Evolutionary conservation across 2,888 invertebrate genomes (phyloP).

Genomic region (Hermaeophaga mercurialis): DNA sequence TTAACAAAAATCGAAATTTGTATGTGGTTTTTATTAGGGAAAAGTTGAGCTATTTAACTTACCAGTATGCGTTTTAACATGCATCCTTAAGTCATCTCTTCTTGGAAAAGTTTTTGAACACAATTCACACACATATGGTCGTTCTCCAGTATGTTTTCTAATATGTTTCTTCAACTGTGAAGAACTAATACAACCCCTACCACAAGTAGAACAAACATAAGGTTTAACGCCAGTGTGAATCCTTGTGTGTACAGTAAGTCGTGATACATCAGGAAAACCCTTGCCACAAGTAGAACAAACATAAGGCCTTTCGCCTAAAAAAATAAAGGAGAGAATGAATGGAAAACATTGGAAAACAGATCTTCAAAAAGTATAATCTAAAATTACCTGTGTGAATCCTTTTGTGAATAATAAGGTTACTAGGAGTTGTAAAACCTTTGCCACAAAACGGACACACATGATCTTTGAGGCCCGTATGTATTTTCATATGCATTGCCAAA

Average conservation of each 20-base stretch:
- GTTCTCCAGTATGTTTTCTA: slow-evolving; percentile 59
- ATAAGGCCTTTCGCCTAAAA: slow-evolving; percentile 55
- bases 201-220: slow-evolving; percentile 54
- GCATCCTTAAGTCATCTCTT: slow-evolving; percentile 54
- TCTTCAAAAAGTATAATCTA: neutral
- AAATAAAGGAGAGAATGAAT: slow-evolving; percentile 27
- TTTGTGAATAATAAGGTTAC: slow-evolving; percentile 55
- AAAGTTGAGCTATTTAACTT: slow-evolving; percentile 1
- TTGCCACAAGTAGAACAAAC: slow-evolving; percentile 58
- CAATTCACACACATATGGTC: slow-evolving; percentile 55
- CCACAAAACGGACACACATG: slow-evolving; percentile 55
- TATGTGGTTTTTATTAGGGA: neutral
- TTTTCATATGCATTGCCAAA: slow-evolving; percentile 59
- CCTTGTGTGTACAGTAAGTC: slow-evolving; percentile 59
- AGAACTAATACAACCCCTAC: slow-evolving; percentile 54
- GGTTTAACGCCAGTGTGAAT: slow-evolving; percentile 59
- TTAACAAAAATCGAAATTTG: neutral
- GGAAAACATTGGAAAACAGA: neutral
- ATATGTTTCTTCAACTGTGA: slow-evolving; percentile 58
- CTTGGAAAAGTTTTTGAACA: slow-evolving; percentile 51
- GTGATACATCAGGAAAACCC: slow-evolving; percentile 60
- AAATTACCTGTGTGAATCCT: slow-evolving; percentile 53
- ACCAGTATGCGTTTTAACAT: slow-evolving; percentile 54
- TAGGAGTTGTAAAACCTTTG: slow-evolving; percentile 55
- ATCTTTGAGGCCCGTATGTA: slow-evolving; percentile 58